Base-by-base conservation (phyloP, 1,140 invertebrate genomes). In the Agrypnia vestita region DNA sequence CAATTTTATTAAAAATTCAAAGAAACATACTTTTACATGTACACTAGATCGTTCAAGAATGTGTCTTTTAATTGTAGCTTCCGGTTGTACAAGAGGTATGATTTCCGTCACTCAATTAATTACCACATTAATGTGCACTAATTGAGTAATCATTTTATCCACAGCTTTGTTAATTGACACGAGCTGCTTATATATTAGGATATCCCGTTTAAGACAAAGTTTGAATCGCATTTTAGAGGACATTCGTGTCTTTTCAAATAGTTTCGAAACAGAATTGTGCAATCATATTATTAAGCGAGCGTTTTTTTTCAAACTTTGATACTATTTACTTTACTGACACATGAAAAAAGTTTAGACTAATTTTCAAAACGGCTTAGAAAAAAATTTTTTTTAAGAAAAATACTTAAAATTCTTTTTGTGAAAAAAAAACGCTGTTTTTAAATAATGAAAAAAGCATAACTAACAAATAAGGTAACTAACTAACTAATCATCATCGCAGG, bases 91-190 rank as follows among this genome's bases (percentile, higher is more conserved):
- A 73, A 9, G 43, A 73, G 51, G 49, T 73, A 49, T 73, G 25
- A 35, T 35, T 35, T n/a, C 69, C 15, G 19, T 35, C 69, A 55
- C 17, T 73, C 8, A 13, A 51, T 53, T 73, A 73, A 73, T 73
- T 73, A 73, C 49, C 4, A 15, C 11, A 25, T 53, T 71, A 71
- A 71, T 71, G 44, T 35, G n/a, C 0, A 49, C 69, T 73, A 73
- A 73, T 73, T 51, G 69, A 19, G 51, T 35, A 73, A 73, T 73
- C 69, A 43, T 17, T 73, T 73, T 73, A 73, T 69, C 64, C 44
- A 73, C 47, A 73, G 49, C 35, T 53, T 73, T 35, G 49, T 55
- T 73, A 73, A 73, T 73, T 73, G 49, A 53, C 69, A 73, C 19
- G 49, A 73, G 69, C 69, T 73, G 0, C 69, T 47, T 69, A 47